These are phyloP conservation scores for Halichoeres trimaculatus DNA, from an alignment of 2,113 vertebrate genomes.

Conservation along the genomic window DNA sequence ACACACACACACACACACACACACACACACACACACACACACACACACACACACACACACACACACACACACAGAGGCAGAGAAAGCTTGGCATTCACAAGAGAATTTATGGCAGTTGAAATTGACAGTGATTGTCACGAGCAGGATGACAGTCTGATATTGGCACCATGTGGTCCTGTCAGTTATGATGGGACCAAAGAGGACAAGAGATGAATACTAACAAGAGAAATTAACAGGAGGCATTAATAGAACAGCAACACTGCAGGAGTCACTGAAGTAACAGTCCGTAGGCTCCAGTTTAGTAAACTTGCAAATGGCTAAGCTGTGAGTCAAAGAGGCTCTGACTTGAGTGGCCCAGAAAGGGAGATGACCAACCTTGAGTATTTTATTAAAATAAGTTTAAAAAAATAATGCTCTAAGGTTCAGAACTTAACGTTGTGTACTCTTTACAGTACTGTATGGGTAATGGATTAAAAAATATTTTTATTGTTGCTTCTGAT, in stretches of 20 bases:
- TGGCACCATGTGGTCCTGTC: conserved; percentile 57
- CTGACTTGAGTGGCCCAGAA: conserved; percentile 23
- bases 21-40: conserved; percentile 40
- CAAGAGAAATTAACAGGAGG: conserved; percentile 40
- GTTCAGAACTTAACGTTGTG: no score
- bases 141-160: conserved; percentile 35
- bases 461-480: no score
- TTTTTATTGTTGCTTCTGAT: no score
- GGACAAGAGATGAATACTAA: conserved; percentile 28
- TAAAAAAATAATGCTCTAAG: no score
- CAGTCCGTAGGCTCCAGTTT: conserved; percentile 19
- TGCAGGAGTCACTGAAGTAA: conserved; percentile 9
- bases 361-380: conserved; percentile 17
- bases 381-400: not conserved
- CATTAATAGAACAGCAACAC: conserved; percentile 9
- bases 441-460: no score
- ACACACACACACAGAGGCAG: conserved; percentile 33
- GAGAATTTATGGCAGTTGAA: conserved; percentile 27
- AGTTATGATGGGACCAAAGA: conserved; percentile 28
- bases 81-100: conserved; percentile 16
- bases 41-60: conserved; percentile 46
- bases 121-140: conserved; percentile 46
- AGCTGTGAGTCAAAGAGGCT: conserved; percentile 20
- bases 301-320: conserved; percentile 19
- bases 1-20: conserved; percentile 44